Evolutionary conservation across 2,797 vertebrate species (phyloP), one percentile per base, ranked within the genome.

Genomic region (Hylomyscus alleni): DNA sequence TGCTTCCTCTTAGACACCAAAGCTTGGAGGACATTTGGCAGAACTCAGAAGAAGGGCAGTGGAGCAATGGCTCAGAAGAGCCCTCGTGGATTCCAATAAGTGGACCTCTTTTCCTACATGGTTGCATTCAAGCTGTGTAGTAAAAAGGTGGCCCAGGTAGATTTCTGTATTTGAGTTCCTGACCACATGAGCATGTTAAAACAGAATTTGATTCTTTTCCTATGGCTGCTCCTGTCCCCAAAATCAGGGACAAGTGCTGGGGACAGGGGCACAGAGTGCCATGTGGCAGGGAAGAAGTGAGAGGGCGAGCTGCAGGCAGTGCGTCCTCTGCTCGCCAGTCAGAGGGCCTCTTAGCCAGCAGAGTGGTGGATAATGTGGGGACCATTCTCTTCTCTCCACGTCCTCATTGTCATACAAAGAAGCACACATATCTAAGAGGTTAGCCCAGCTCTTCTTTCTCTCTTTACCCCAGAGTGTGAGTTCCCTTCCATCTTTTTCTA

Each of bases 401-500:
- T 95, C 96, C 96, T 95, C 96, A 90, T 54, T 76, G 72, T 58
- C 56, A 24, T 83, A 96, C 96, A 97, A 97, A 97, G 84, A 89
- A 93, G 40, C 77, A 88, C 91, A 94, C 91, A 97, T 87, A 93
- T 75, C 90, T 87, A 96, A 37, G 95, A 81, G 94, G 86, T 94
- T 96, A 96, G 89, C n/a, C 84, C 50, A 84, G 92, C 93, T 94
- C 94, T 96, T 93, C 94, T 96, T 97, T 97, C 89, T 62, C 60
- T 62, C 60, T 65, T 65, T 29, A 65, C 62, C 26, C 93, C 72
- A 65, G 90, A 91, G 76, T 52, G 50, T 1, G 50, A 78, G 91
- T 78, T 94, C 87, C 94, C 60, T n/a, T 93, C 89, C 90, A 83
- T 75, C 78, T 86, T 97, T 97, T 96, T 90, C 89, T 95, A 97